Base-by-base conservation (phyloP, 2,888 invertebrate species). In the Pyrrhosoma nymphula region DNA sequence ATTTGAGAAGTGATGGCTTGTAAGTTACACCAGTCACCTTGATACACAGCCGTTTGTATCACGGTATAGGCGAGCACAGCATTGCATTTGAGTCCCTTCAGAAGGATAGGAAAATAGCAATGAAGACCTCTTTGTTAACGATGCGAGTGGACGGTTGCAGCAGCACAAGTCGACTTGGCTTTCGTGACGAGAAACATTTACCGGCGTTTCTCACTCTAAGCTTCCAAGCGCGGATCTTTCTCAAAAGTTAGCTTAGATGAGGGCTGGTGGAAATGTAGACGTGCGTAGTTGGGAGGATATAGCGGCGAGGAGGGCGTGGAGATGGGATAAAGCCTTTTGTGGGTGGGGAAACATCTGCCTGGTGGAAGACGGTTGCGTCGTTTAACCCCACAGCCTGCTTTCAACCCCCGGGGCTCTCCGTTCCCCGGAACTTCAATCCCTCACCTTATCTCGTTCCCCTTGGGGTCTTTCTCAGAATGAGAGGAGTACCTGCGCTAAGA, bases 291-390 rank as follows among this genome's bases (percentile, higher is more conserved):
- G 2, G 16, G 18, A 10, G 88, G 88, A 39, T 4, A 4, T 23
- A 47, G 88, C 20, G 26, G 26, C 23, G 47, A 47, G 47, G 47
- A 47, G 47, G 47, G 8, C 47, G 39, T 69, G 26, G 69, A 69
- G n/a, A 69, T 69, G 69, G 8, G 69, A 69, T 23, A 69, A 26
- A 69, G 69, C 12, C 10, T 8, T 26, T 23, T 8, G 26, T 69
- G 89, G 56, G 56, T 47, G n/a, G 89, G 35, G 69, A 69, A 93
- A 93, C 93, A 93, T 69, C 69, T 93, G 93, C 47, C 47, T 10
- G 47, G 69, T 47, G 93, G 47, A 47, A 60, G 69, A 90, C n/a
- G 16, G 69, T 82, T 35, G 82, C 35, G 82, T 82, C 82, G 82
- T 82, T 35, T 26, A 0, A 82, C 2, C 14, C 69, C 69, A 23